phyloP scores from a whole-genome alignment of 2,888 invertebrate genomes.

The Osedax fenrisi region DNA sequence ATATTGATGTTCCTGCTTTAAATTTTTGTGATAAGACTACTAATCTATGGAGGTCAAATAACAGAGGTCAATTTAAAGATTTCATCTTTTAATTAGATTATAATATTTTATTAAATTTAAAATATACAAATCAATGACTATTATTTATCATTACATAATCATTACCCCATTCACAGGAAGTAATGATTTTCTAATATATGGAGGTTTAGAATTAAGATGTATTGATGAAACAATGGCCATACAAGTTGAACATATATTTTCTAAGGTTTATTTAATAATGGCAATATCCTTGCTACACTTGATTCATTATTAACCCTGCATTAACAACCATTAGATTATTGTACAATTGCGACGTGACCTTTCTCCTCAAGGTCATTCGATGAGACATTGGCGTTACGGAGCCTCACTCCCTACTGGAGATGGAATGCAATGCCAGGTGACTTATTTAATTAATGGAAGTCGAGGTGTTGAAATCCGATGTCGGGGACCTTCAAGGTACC shows the following conservation, averaged over 20 bases:
- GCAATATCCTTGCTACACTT: not conserved
- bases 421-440: not conserved
- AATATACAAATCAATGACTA: too few species aligned
- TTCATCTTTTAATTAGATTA: not conserved
- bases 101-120: not conserved
- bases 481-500: slow-evolving; percentile 55
- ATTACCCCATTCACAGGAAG: not conserved
- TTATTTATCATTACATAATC: not conserved
- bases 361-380: not conserved
- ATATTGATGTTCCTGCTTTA: not conserved
- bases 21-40: not conserved
- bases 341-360: slow-evolving; percentile 55
- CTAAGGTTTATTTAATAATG: not conserved
- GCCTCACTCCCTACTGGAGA: not conserved
- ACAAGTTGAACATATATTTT: not conserved
- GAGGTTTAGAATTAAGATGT: not conserved
- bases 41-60: not conserved
- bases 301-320: too few species aligned
- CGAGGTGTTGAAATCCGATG: slow-evolving; percentile 58
- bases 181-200: not conserved
- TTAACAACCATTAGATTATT: too few species aligned
- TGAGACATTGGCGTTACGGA: slow-evolving; percentile 3
- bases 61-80: not conserved
- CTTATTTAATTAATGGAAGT: not conserved
- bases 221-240: not conserved